Evolutionary conservation across 2,797 vertebrate species (phyloP).

Genomic region (Epinephelus malabaricus): DNA sequence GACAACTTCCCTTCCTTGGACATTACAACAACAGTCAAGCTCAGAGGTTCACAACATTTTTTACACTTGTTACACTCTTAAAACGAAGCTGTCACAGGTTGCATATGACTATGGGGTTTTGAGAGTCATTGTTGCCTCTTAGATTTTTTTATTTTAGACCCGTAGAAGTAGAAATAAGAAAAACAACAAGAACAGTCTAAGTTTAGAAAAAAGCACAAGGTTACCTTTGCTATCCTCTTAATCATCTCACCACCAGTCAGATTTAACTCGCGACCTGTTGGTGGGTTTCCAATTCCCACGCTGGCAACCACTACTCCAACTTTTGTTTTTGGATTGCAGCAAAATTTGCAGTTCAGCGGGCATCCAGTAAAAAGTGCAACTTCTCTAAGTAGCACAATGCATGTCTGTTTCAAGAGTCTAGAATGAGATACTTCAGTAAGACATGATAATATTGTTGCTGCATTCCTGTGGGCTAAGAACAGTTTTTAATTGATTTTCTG

Average conservation of each 20-base stretch:
- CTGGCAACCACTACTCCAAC: neutral
- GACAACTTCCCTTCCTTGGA: neutral
- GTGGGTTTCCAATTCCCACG: neutral
- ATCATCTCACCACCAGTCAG: neutral
- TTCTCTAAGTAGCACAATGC: slow-evolving; percentile 40
- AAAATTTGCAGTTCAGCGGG: slow-evolving; percentile 18
- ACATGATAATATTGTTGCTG: slow-evolving; percentile 32
- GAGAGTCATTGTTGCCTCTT: neutral
- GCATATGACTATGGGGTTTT: no score
- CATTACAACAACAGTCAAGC: neutral
- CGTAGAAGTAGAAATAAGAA: neutral
- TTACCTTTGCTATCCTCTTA: neutral
- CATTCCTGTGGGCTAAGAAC: slow-evolving; percentile 48
- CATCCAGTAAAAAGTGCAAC: slow-evolving; percentile 9
- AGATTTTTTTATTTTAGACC: neutral
- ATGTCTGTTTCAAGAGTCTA: slow-evolving; percentile 22
- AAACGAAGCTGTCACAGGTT: neutral
- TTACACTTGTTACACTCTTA: neutral
- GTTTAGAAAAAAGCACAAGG: neutral
- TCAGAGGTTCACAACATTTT: neutral
- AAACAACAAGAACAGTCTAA: neutral
- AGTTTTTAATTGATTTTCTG: slow-evolving; percentile 71
- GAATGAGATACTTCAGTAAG: slow-evolving; percentile 24
- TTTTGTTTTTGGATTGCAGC: slow-evolving; percentile 20
- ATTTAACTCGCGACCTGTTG: neutral